A percentile compares a stretch with the other conserved stretches of the same genome.
phyloP scores from a whole-genome alignment of 1,140 invertebrate genomes.

The Drosophila equinoxialis region DNA sequence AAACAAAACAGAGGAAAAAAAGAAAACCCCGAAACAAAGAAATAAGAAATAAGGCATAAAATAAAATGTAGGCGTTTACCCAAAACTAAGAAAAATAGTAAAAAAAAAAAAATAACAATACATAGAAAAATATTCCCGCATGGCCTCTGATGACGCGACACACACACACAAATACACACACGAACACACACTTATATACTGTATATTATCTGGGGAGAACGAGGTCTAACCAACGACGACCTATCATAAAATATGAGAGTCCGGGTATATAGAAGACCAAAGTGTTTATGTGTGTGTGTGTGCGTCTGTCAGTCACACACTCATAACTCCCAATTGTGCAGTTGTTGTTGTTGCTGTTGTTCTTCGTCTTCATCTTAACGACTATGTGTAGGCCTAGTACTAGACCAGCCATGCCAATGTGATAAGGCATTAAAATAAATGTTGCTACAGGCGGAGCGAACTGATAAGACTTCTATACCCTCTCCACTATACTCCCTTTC shows the following conservation, averaged over 20 bases:
- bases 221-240: slow-evolving; percentile 36
- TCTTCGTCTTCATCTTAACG: slow-evolving; percentile 25
- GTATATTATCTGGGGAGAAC: slow-evolving; percentile 64
- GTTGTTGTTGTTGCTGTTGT: slow-evolving; percentile 44
- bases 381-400: slow-evolving; percentile 43
- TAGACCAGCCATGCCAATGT: slow-evolving; percentile 44
- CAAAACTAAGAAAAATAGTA: slow-evolving; percentile 28
- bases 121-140: slow-evolving; percentile 46
- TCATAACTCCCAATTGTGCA: slow-evolving; percentile 82
- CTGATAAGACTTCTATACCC: slow-evolving; percentile 68
- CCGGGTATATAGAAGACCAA: neutral
- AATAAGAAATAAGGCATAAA: slow-evolving; percentile 56
- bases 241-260: slow-evolving; percentile 51
- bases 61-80: slow-evolving; percentile 79
- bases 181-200: slow-evolving; percentile 21
- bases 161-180: slow-evolving; percentile 32
- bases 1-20: slow-evolving; percentile 13
- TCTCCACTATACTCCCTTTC: slow-evolving; percentile 26
- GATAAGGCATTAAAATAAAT: slow-evolving; percentile 80
- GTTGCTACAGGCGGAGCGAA: slow-evolving; percentile 68
- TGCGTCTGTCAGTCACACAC: slow-evolving; percentile 52
- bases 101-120: slow-evolving; percentile 41
- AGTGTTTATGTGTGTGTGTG: slow-evolving; percentile 8
- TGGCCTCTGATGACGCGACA: slow-evolving; percentile 43
- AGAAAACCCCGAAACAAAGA: neutral